Evolutionary conservation across 2,797 vertebrate genomes (phyloP).

Genomic region (Centroberyx gerrardi): DNA sequence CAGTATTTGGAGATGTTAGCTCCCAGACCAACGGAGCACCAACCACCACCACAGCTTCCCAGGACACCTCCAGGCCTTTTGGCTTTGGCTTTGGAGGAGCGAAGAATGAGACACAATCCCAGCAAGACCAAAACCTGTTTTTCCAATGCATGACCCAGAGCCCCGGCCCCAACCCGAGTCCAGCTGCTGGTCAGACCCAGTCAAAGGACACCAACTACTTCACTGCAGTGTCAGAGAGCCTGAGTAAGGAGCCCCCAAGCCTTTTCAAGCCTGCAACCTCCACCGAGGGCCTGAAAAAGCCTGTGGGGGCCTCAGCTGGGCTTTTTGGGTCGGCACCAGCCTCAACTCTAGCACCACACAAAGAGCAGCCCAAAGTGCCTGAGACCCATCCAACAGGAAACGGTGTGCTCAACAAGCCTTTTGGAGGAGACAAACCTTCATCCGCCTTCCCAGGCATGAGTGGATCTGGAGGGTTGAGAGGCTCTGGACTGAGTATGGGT

Average conservation of each 20-base stretch:
- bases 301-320: slow-evolving; percentile 56
- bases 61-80: slow-evolving; percentile 89
- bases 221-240: slow-evolving; percentile 91
- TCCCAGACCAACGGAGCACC: slow-evolving; percentile 90
- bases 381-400: slow-evolving; percentile 90
- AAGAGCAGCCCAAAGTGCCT: slow-evolving; percentile 86
- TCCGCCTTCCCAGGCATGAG: slow-evolving; percentile 87
- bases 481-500: slow-evolving; percentile 61
- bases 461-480: slow-evolving; percentile 70
- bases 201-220: slow-evolving; percentile 94
- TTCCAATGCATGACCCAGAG: slow-evolving; percentile 98
- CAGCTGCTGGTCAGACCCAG: slow-evolving; percentile 84
- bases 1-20: slow-evolving; percentile 89
- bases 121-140: slow-evolving; percentile 97
- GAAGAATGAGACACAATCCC: slow-evolving; percentile 83
- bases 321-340: slow-evolving; percentile 62
- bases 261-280: slow-evolving; percentile 87
- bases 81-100: slow-evolving; percentile 90
- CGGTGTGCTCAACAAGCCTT: slow-evolving; percentile 88
- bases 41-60: slow-evolving; percentile 73
- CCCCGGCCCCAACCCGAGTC: slow-evolving; percentile 83
- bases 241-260: slow-evolving; percentile 90
- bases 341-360: slow-evolving; percentile 31
- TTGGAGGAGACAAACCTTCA: slow-evolving; percentile 87
- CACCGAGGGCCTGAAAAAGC: slow-evolving; percentile 85